Base-by-base conservation (phyloP, 1,140 invertebrate genomes). In the Zaprionus vittiger region DNA sequence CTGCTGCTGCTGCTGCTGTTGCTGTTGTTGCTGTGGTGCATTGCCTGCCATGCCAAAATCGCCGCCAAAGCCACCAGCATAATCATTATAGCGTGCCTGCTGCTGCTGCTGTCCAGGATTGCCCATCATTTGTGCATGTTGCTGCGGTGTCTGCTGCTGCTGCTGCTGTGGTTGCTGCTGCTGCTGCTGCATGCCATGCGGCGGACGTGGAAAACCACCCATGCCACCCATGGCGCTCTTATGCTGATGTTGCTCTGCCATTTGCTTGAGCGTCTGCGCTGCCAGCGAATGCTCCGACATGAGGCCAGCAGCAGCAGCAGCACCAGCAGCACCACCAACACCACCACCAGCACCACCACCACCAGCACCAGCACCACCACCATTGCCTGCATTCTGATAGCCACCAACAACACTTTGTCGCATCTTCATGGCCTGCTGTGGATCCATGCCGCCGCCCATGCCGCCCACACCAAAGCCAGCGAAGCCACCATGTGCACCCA, bases 191-290 rank as follows among this genome's bases (percentile, higher is more conserved):
- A 91, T 87, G 71, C 69, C 72, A 17, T 87, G 84, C 4, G 89
- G 92, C 2, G 92, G 92, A 4, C 92, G 83, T 0, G 91, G 91
- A 28, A 92, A 93, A 6, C 81, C 89, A 11, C 79, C 84, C 86
- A 95, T 93, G 37, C 94, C 94, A 15, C 94, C 94, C 86, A 95
- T 94, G 75, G 95, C 95, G 71, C 94, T 95, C 92, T 97, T 98
- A 93, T 98, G 97, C 93, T 98, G 97, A 92, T 99, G 98, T 91
- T 99, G 98, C 90, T 98, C 97, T 5, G 98, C 98, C 97, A 98
- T 98, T 83, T 98, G 97, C 92, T 98, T 98, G 12, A 99, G 94
- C 0, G 97, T 98, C 93, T 98, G 97, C 4, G 98, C 98, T 1
- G 98, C 98, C 7, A 97, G 96, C 64, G 97, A 97, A 91, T 97